A percentile compares a stretch with the other conserved stretches of the same genome.
These are phyloP conservation scores for Epinephelus malabaricus DNA, from an alignment of 2,797 vertebrate species.

Conservation along the genomic window DNA sequence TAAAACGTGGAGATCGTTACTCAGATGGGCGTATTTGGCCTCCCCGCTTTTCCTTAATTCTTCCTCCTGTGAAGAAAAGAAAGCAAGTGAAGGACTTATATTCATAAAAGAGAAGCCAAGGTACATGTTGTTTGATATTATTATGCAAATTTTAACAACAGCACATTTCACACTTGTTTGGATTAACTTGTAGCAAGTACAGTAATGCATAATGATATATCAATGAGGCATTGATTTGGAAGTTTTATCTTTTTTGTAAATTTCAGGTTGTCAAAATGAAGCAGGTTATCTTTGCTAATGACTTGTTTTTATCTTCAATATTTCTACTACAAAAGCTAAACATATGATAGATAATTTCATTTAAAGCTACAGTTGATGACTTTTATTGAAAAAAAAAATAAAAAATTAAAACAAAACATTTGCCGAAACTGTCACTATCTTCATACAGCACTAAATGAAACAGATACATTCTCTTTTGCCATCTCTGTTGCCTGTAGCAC, in stretches of 20 bases:
- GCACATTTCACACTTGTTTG: not conserved
- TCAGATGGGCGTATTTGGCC: constrained; percentile 97
- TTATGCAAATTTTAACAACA: not conserved
- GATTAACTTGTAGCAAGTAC: too few relatives aligned
- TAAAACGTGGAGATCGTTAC: constrained; percentile 98
- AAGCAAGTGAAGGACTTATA: constrained; percentile 59
- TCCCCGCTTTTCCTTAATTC: constrained; percentile 97
- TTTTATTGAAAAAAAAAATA: too few relatives aligned
- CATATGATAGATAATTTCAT: not conserved
- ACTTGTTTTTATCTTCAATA: not conserved
- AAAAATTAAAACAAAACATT: too few relatives aligned
- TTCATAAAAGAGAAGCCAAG: not conserved
- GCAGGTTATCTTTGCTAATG: not conserved
- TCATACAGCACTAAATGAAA: too few relatives aligned
- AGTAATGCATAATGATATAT: not conserved
- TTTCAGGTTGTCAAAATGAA: not conserved
- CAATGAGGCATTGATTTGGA: not conserved
- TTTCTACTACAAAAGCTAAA: not conserved
- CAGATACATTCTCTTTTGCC: too few relatives aligned
- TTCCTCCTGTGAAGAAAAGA: constrained; percentile 91
- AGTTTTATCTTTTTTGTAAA: not conserved
- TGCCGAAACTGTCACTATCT: too few relatives aligned
- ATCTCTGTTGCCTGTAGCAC: too few relatives aligned
- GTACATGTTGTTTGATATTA: not conserved
- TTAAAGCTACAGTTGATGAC: too few relatives aligned